Conservation (phyloP, 2,113 vertebrate species). For the Cyanoderma ruficeps region DNA sequence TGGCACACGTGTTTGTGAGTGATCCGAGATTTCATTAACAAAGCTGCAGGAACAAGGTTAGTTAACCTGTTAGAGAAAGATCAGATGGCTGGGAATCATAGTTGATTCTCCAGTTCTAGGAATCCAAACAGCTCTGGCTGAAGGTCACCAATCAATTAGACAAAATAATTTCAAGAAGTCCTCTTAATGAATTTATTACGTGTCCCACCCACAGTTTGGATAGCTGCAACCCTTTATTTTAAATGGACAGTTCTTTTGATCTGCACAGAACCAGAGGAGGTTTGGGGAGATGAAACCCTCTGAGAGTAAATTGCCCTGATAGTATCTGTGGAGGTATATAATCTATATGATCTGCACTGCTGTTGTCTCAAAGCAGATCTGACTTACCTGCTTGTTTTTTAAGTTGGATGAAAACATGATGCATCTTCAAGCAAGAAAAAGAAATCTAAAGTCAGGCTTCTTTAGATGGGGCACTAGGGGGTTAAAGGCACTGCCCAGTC, state of each 20-base stretch:
- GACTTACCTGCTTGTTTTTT: neutral
- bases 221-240: neutral
- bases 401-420: neutral
- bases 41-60: neutral
- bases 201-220: neutral
- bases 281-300: neutral
- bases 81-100: neutral
- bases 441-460: neutral
- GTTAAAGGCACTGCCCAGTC: constrained; percentile 20
- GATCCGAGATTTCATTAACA: neutral
- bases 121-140: neutral
- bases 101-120: neutral
- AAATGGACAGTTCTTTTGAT: constrained; percentile 14
- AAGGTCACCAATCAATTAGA: neutral
- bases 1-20: neutral
- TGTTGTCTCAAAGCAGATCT: neutral
- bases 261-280: neutral
- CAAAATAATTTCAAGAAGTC: neutral
- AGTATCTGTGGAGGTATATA: neutral
- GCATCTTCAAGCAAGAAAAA: neutral
- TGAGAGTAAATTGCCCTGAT: neutral
- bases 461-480: neutral
- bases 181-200: constrained; percentile 10
- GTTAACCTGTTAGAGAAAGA: neutral
- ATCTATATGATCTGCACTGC: neutral